phyloP scores from a whole-genome alignment of 2,888 invertebrate species.

The Hyalella azteca region DNA sequence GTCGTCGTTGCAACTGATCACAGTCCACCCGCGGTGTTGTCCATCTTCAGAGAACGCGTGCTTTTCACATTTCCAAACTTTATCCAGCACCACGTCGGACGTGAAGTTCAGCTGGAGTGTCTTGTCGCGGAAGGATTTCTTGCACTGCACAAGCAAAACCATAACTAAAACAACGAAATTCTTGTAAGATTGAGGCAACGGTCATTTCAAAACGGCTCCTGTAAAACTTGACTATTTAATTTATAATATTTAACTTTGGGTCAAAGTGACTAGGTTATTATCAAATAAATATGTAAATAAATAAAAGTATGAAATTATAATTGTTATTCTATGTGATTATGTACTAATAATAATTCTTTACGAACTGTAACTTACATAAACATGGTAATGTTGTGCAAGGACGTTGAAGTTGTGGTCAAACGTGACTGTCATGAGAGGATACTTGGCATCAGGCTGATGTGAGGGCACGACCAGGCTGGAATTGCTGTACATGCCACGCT shows the following conservation, averaged over 20 bases:
- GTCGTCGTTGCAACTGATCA: not conserved
- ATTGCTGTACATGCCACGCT: not conserved
- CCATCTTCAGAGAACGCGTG: too few relatives aligned
- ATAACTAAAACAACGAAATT: too few relatives aligned
- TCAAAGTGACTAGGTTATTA: too few relatives aligned
- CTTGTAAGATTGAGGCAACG: too few relatives aligned
- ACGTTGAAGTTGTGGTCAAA: slow-evolving; percentile 6
- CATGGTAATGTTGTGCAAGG: slow-evolving; percentile 3
- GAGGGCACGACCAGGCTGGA: slow-evolving; percentile 3
- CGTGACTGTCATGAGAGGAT: not conserved
- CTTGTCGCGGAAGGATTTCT: not conserved
- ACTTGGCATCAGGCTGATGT: not conserved
- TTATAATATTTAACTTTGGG: too few relatives aligned
- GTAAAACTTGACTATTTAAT: too few relatives aligned
- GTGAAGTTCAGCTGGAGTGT: slow-evolving; percentile 23
- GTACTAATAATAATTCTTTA: too few relatives aligned
- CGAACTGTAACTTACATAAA: not conserved
- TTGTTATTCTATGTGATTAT: too few relatives aligned
- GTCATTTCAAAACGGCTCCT: too few relatives aligned
- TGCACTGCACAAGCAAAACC: not conserved
- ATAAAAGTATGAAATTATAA: too few relatives aligned
- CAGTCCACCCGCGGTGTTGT: not conserved
- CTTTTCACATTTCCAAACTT: too few relatives aligned
- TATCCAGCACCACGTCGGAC: not conserved
- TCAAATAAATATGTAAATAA: too few relatives aligned